Base-by-base conservation (phyloP, 2,888 invertebrate species). In the Chymomyza caudatula region DNA sequence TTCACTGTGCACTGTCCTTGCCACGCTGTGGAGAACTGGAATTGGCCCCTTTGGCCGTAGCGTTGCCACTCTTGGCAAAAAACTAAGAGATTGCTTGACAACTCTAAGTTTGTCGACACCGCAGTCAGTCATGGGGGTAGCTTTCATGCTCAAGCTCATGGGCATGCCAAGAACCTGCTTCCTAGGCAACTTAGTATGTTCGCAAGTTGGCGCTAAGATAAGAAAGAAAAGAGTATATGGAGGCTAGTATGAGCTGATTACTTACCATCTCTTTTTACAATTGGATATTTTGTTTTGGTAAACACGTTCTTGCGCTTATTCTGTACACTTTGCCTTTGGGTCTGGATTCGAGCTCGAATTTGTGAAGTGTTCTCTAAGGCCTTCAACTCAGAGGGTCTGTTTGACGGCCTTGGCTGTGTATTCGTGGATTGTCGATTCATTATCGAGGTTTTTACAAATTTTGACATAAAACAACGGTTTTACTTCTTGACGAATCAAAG, bases 21-120 rank as follows among this genome's bases (percentile, higher is more conserved):
- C n/a, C 5, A 3, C n/a, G 6, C 5, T 15, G 3, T 0, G 44
- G 3, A 17, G 17, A 5, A 15, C 13, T 17, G 44, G 44, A 15
- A 15, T 15, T 47, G 15, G 44, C 44, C 19, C 3, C 22, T 51
- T 51, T 52, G 13, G 22, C 3, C 23, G 43, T 19, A 72, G 55
- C 20, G 49, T 65, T 0, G 78, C 66, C 4, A 71, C 66, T 1
- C 85, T 82, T n/a, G 78, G 82, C 74, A 79, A 6, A 8, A 69
- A 68, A 13, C n/a, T 4, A 13, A 0, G 23, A 11, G 53, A n/a
- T 8, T 1, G 53, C 53, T 3, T 13, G 1, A 8, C 47, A 17
- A 19, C 29, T 11, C n/a, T n/a, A 6, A 11, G 4, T n/a, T n/a
- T 44, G 44, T 3, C 44, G 37, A 11, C n/a, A n/a, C n/a, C n/a